phyloP scores from a whole-genome alignment of 2,888 invertebrate genomes.

The Acanthosepion esculentum region DNA sequence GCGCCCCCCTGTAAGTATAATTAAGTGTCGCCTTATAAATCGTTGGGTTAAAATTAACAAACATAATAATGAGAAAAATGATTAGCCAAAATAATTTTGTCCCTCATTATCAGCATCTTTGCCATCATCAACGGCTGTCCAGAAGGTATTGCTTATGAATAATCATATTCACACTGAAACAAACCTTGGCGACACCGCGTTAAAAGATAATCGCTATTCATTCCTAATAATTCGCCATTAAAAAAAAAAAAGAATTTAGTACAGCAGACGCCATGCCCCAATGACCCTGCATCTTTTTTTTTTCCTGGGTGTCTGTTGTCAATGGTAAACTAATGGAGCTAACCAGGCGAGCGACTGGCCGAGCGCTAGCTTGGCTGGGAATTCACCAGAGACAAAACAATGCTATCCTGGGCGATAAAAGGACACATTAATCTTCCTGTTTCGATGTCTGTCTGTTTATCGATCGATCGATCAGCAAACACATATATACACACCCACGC shows the following conservation, averaged over 20 bases:
- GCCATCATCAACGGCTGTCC: not conserved
- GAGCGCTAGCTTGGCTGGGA: not conserved
- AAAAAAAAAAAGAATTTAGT: not conserved
- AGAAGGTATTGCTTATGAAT: not conserved
- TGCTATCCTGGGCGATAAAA: not conserved
- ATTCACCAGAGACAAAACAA: conserved; percentile 18
- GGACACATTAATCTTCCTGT: not conserved
- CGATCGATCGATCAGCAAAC: too few relatives aligned
- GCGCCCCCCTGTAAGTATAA: too few relatives aligned
- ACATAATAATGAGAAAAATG: too few relatives aligned
- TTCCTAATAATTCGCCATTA: not conserved
- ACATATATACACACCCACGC: too few relatives aligned
- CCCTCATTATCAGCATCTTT: not conserved
- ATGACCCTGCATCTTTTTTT: not conserved
- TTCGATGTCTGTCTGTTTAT: too few relatives aligned
- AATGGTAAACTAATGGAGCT: not conserved
- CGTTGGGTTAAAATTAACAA: too few relatives aligned
- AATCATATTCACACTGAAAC: not conserved
- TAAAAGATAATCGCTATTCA: not conserved
- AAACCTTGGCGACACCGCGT: not conserved
- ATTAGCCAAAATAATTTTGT: too few relatives aligned
- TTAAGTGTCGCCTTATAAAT: too few relatives aligned
- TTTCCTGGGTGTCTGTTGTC: not conserved
- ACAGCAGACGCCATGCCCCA: not conserved
- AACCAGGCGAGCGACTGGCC: not conserved